phyloP scores from a whole-genome alignment of 2,888 invertebrate genomes.

The Eupithecia vulgata region DNA sequence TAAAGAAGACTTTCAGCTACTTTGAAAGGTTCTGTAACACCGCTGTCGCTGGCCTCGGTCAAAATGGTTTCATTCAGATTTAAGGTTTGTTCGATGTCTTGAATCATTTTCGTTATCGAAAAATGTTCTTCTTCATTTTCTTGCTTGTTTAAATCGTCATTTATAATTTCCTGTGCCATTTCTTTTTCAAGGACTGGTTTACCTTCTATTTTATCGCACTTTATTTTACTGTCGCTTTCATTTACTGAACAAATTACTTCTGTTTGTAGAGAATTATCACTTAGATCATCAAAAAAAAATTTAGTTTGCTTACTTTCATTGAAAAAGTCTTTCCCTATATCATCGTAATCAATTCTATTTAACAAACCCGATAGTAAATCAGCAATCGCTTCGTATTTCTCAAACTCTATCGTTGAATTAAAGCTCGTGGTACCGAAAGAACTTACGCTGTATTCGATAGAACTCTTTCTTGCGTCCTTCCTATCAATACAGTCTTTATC shows the following conservation, averaged over 20 bases:
- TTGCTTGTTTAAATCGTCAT: conserved; percentile 7
- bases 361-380: conserved; percentile 64
- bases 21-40: conserved; percentile 52
- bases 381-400: conserved; percentile 68
- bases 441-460: conserved; percentile 57
- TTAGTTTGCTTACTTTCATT: conserved; percentile 10
- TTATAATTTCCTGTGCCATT: background rate
- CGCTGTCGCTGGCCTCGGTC: conserved; percentile 62
- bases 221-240: conserved; percentile 18
- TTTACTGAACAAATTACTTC: conserved; percentile 25
- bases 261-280: background rate
- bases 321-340: conserved; percentile 29
- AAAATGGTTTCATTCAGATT: conserved; percentile 59
- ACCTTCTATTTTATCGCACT: background rate
- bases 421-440: conserved; percentile 60
- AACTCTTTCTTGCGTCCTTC: conserved; percentile 42
- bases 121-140: conserved; percentile 52
- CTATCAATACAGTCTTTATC: conserved; percentile 23
- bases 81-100: conserved; percentile 60
- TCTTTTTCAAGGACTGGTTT: background rate
- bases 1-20: conserved; percentile 70
- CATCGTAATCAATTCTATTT: conserved; percentile 56
- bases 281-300: background rate
- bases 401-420: conserved; percentile 75
- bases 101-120: conserved; percentile 69